These are phyloP conservation scores for Campylomormyrus numenius DNA, from an alignment of 2,113 vertebrate genomes.

Conservation along the genomic window DNA sequence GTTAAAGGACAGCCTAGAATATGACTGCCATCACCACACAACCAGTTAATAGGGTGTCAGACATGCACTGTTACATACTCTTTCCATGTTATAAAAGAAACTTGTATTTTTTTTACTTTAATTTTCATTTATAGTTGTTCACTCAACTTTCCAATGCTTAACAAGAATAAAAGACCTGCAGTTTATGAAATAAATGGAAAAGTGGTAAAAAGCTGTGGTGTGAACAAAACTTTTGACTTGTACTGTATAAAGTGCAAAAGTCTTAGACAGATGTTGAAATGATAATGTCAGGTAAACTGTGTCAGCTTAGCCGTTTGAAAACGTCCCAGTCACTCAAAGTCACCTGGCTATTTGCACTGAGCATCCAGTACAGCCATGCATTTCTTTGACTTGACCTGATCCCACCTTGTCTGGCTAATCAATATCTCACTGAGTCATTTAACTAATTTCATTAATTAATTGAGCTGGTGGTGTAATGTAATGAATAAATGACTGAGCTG, in stretches of 20 bases:
- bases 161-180: too few species aligned
- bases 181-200: too few species aligned
- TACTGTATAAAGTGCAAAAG: background rate
- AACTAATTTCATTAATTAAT: background rate
- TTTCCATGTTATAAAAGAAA: too few species aligned
- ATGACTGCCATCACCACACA: too few species aligned
- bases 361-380: background rate
- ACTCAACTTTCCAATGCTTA: too few species aligned
- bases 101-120: too few species aligned
- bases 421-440: background rate
- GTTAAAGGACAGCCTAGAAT: too few species aligned
- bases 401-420: background rate
- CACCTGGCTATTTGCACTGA: background rate
- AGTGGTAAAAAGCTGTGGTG: too few species aligned
- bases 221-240: too few species aligned
- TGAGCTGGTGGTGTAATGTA: background rate
- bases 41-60: too few species aligned
- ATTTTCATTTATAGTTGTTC: too few species aligned
- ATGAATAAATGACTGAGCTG: background rate
- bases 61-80: too few species aligned
- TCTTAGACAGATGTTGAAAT: background rate
- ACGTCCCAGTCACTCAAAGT: background rate
- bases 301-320: background rate
- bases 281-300: background rate
- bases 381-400: background rate